phyloP scores from a whole-genome alignment of 2,888 invertebrate genomes.

The Tipula vernalis region DNA sequence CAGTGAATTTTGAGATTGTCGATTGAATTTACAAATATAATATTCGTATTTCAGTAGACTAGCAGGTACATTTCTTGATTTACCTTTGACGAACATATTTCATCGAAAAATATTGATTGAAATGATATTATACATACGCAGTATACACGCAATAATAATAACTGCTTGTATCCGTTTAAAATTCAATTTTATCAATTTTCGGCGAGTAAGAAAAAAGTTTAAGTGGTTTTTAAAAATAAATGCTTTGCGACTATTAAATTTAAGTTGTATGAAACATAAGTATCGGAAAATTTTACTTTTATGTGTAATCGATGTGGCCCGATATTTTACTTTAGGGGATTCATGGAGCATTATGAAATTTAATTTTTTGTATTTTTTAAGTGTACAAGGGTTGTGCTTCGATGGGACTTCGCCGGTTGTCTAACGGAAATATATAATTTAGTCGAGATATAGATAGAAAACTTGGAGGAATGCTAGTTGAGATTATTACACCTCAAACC shows the following conservation, averaged over 20 bases:
- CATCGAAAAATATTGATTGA: background rate
- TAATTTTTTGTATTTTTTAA: no score
- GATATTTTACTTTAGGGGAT: no score
- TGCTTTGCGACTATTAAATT: background rate
- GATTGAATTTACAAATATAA: background rate
- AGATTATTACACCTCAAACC: no score
- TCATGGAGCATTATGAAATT: no score
- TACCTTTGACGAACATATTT: background rate
- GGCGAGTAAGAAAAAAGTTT: background rate
- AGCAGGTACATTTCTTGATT: background rate
- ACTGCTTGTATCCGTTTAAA: background rate
- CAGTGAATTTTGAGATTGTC: background rate
- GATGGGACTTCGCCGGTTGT: no score
- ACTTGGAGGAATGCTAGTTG: no score
- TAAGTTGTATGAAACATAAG: background rate
- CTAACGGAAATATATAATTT: no score
- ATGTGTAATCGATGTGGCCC: no score
- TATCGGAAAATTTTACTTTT: no score
- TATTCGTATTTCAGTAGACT: background rate
- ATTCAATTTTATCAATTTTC: background rate
- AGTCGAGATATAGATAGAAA: no score
- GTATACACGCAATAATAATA: background rate
- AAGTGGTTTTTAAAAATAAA: background rate
- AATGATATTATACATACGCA: background rate
- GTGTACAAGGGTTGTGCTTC: no score